Base-by-base conservation (phyloP, 2,797 vertebrate species). In the Cyclopterus lumpus region DNA sequence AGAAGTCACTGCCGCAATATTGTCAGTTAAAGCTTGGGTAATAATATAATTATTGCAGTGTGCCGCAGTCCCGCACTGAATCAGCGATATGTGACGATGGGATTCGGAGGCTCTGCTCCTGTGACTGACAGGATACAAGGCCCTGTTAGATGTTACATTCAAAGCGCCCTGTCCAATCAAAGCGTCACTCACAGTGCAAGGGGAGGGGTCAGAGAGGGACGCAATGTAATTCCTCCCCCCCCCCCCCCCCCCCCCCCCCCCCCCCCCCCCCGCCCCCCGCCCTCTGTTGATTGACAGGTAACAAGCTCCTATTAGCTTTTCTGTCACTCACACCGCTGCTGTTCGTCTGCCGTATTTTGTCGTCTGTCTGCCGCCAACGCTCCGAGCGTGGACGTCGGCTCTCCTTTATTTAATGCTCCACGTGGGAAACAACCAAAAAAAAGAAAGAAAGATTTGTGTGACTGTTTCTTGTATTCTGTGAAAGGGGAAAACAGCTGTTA, bases 241-340 rank as follows among this genome's bases (percentile, higher is more conserved):
- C 40, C 14, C 40, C 8, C 44, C 4, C n/a, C n/a, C n/a, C n/a
- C n/a, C n/a, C n/a, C n/a, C n/a, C n/a, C n/a, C n/a, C n/a, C n/a
- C n/a, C n/a, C n/a, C n/a, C n/a, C n/a, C n/a, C n/a, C n/a, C n/a
- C n/a, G n/a, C 11, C 12, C 42, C 42, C 16, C 16, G 15, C 2
- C 16, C n/a, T 20, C 20, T 44, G 2, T 2, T 90, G 92, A 93
- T 65, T 92, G 93, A 92, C 90, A 84, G 86, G 65, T 76, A 86
- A 93, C 92, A 93, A 89, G 89, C 85, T 81, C 79, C 86, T 79
- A 87, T 89, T 86, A 86, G 87, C 85, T 88, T 40, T n/a, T 65
- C 71, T 68, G 90, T 89, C 90, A 89, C 53, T 91, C 89, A 86
- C 48, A 5, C 64, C 1, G 57, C 60, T 4, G 66, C 77, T 64